Evolutionary conservation across 2,888 invertebrate species (phyloP).

Genomic region (Geophilus truncorum): DNA sequence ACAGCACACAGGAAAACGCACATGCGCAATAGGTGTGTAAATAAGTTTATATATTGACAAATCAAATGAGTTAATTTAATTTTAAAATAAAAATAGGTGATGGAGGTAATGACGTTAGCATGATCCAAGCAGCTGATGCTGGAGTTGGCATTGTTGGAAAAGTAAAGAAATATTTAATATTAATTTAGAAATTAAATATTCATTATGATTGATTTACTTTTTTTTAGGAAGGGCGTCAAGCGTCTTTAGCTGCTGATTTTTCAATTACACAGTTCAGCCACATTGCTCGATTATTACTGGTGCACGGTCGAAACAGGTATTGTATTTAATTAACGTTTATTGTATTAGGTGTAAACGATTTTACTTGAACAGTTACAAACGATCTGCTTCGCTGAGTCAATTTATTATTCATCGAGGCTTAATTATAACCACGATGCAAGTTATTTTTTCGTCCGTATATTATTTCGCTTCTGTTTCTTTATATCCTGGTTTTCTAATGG

Average conservation of each 20-base stretch:
- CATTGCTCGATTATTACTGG: conserved; percentile 71
- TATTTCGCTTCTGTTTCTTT: conserved; percentile 96
- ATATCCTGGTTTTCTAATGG: conserved; percentile 98
- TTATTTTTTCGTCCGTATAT: conserved; percentile 97
- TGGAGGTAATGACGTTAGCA: conserved; percentile 67
- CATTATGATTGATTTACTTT: neutral
- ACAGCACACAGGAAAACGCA: conserved; percentile 56
- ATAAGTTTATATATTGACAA: too few species aligned
- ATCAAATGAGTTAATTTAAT: neutral
- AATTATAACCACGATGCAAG: conserved; percentile 97
- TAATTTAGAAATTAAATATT: neutral
- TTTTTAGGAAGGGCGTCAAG: conserved; percentile 51
- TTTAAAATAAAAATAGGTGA: conserved; percentile 51
- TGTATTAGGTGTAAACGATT: neutral
- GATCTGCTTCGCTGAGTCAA: conserved; percentile 94
- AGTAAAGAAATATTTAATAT: conserved; percentile 35
- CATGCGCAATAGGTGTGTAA: conserved; percentile 41
- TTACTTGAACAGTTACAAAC: conserved; percentile 76
- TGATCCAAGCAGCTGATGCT: conserved; percentile 57
- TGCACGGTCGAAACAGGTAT: conserved; percentile 80
- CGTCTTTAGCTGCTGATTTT: conserved; percentile 96
- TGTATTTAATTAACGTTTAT: too few species aligned
- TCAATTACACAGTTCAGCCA: conserved; percentile 84
- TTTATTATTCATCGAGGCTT: conserved; percentile 98
- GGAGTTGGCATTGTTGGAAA: conserved; percentile 81